Percentiles rank a stretch among this genome's conserved stretches.
These are phyloP conservation scores for Disparrhopalites patrizii DNA, from an alignment of 2,888 invertebrate genomes.

Conservation along the genomic window DNA sequence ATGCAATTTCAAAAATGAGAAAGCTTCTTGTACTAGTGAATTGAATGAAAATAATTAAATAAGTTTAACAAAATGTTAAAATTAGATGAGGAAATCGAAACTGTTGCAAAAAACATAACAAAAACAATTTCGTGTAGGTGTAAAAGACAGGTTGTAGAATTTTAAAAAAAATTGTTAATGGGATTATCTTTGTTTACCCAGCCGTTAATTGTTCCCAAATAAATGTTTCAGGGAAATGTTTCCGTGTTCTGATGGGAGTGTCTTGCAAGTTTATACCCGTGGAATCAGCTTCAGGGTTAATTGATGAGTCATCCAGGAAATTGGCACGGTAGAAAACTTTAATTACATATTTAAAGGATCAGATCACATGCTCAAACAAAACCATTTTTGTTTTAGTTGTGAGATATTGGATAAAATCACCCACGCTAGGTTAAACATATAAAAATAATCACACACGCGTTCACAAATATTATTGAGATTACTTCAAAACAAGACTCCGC, in stretches of 20 bases:
- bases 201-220: slow-evolving; percentile 61
- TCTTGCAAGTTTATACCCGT: slow-evolving; percentile 36
- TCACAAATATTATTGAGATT: no score
- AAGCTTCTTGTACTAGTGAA: not conserved
- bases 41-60: not conserved
- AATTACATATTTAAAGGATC: slow-evolving; percentile 31
- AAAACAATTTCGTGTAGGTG: not conserved
- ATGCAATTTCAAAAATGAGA: not conserved
- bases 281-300: slow-evolving; percentile 46
- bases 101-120: not conserved
- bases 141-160: not conserved
- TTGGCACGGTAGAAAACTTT: slow-evolving; percentile 58
- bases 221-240: slow-evolving; percentile 71
- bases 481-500: not conserved
- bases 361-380: not conserved
- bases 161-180: not conserved
- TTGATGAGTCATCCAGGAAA: slow-evolving; percentile 51
- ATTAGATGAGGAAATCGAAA: not conserved
- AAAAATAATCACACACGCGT: no score
- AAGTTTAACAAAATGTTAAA: not conserved
- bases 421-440: no score
- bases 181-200: slow-evolving; percentile 54
- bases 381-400: no score
- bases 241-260: slow-evolving; percentile 54
- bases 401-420: no score